A percentile compares a stretch with the other conserved stretches of the same genome.
phyloP scores from a whole-genome alignment of 2,797 vertebrate species.

The Knipowitschia caucasica region DNA sequence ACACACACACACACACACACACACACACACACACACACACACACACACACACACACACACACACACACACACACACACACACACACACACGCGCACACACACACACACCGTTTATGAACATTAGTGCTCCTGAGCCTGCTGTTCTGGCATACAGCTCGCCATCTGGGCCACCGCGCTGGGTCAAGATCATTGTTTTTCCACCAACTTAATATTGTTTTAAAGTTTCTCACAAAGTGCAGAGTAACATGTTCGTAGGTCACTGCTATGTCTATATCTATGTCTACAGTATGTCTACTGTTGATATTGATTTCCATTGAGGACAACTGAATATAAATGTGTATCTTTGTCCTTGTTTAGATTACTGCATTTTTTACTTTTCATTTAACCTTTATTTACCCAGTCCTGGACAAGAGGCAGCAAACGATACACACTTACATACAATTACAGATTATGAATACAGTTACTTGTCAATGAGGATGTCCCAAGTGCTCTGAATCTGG shows the following conservation, averaged over 20 bases:
- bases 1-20: conserved; percentile 51
- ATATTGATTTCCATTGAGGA: neutral
- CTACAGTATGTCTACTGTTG: neutral
- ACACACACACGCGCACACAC: conserved; percentile 38
- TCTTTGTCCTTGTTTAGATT: too few species aligned
- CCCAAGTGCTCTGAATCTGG: too few species aligned
- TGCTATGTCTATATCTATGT: neutral
- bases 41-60: conserved; percentile 19
- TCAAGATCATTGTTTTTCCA: conserved; percentile 87
- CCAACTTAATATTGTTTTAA: conserved; percentile 41
- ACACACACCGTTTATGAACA: conserved; percentile 82
- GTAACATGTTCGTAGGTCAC: neutral
- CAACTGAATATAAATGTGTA: neutral
- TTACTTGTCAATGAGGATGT: too few species aligned
- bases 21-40: conserved; percentile 29
- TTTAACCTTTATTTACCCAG: too few species aligned
- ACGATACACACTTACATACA: too few species aligned
- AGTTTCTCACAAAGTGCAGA: conserved; percentile 9
- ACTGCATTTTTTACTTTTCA: too few species aligned
- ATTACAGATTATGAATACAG: too few species aligned
- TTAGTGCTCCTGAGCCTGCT: conserved; percentile 91
- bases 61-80: conserved; percentile 19
- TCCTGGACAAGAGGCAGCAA: too few species aligned
- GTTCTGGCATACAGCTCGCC: conserved; percentile 96
- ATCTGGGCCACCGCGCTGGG: conserved; percentile 98